These are phyloP conservation scores for Tetramorium bicarinatum DNA, from an alignment of 2,888 invertebrate species.

Conservation along the genomic window DNA sequence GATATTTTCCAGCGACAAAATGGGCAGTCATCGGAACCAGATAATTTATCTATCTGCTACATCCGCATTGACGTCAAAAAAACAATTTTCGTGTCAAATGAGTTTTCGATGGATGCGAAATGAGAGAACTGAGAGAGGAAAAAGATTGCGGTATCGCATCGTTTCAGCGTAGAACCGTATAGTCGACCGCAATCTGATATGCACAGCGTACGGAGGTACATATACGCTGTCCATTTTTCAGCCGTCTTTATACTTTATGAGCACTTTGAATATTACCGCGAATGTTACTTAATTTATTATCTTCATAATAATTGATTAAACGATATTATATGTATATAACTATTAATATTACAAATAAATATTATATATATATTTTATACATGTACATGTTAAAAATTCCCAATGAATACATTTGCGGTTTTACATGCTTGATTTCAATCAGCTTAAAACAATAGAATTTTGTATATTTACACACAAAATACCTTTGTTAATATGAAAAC, in stretches of 20 bases:
- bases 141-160: constrained; percentile 26
- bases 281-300: background rate
- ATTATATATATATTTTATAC: background rate
- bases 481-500: too few species aligned
- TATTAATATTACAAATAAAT: background rate
- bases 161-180: constrained; percentile 21
- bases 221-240: constrained; percentile 1
- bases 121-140: background rate
- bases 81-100: constrained; percentile 65
- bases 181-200: constrained; percentile 37
- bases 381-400: too few species aligned
- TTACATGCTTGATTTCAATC: too few species aligned
- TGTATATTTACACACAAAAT: too few species aligned
- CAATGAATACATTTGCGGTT: too few species aligned
- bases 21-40: constrained; percentile 44
- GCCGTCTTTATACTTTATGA: background rate
- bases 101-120: constrained; percentile 53
- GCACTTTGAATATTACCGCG: background rate
- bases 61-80: constrained; percentile 49
- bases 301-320: background rate
- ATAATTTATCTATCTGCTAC: constrained; percentile 64
- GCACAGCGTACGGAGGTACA: background rate
- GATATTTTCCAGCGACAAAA: constrained; percentile 57
- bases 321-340: background rate
- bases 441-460: too few species aligned